phyloP scores from a whole-genome alignment of 1,140 invertebrate species.

The Maconellicoccus hirsutus region DNA sequence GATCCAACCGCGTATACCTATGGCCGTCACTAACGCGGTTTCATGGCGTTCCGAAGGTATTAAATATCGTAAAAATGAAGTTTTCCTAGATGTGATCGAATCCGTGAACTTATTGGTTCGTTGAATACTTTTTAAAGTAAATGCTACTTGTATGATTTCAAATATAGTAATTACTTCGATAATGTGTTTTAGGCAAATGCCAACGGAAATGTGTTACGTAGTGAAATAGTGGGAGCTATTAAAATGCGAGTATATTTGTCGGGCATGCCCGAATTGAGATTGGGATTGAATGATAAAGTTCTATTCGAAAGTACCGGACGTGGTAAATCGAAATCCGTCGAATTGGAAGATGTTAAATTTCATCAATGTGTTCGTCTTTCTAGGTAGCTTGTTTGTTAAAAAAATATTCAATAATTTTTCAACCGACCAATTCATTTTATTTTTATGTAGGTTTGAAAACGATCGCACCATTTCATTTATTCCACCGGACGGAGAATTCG shows the following conservation, averaged over 20 bases:
- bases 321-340: constrained; percentile 97
- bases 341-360: constrained; percentile 98
- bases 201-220: constrained; percentile 93
- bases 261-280: constrained; percentile 98
- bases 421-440: background rate
- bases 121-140: background rate
- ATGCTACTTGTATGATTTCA: too few species aligned
- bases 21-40: constrained; percentile 99
- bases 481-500: constrained; percentile 98
- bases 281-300: constrained; percentile 98
- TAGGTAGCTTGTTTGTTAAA: constrained; percentile 34
- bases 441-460: constrained; percentile 73
- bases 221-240: constrained; percentile 97
- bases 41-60: constrained; percentile 99
- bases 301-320: constrained; percentile 95
- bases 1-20: constrained; percentile 88
- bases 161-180: background rate
- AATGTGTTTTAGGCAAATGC: constrained; percentile 65
- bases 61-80: constrained; percentile 99
- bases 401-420: background rate
- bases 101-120: constrained; percentile 84
- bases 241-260: constrained; percentile 98
- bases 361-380: constrained; percentile 98
- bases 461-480: constrained; percentile 98
- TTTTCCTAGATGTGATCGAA: constrained; percentile 99